Conservation (phyloP, 1,140 invertebrate genomes). For the Euura saliciscinereae region DNA sequence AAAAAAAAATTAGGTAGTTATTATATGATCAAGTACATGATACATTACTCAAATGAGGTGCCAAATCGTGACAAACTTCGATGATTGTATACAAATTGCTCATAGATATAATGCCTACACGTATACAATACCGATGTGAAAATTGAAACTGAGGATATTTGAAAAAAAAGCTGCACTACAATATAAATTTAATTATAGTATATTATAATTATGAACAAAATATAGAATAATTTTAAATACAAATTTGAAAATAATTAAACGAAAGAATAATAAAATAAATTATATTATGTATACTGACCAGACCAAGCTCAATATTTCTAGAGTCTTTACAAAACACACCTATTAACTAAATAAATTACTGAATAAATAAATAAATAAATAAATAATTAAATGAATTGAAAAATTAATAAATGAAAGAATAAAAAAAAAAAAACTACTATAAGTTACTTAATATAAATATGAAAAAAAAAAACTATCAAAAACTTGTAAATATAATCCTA, state of each 20-base stretch:
- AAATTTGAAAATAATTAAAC: constrained; percentile 27
- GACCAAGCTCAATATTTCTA: constrained; percentile 62
- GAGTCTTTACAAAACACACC: constrained; percentile 55
- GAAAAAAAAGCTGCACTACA: constrained; percentile 36
- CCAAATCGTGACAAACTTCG: background rate
- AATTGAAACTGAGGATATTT: background rate
- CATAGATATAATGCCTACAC: background rate
- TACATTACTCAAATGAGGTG: background rate
- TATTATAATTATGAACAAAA: constrained; percentile 16
- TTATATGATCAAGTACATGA: background rate
- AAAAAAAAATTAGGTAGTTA: background rate
- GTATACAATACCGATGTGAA: too few species aligned
- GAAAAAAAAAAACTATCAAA: constrained; percentile 32
- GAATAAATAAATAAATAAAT: constrained; percentile 36
- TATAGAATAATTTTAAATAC: constrained; percentile 27
- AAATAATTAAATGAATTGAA: constrained; percentile 32
- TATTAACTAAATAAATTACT: constrained; percentile 50
- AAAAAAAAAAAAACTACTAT: background rate
- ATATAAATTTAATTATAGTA: constrained; percentile 16
- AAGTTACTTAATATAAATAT: constrained; percentile 32
- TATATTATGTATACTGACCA: constrained; percentile 57
- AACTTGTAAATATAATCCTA: constrained; percentile 46
- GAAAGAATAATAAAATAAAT: constrained; percentile 33
- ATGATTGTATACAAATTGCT: background rate
- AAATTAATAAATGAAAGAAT: constrained; percentile 39